A percentile compares a stretch with the other conserved stretches of the same genome.
These are phyloP conservation scores for Monochamus saltuarius DNA, from an alignment of 1,140 invertebrate genomes.

Conservation along the genomic window DNA sequence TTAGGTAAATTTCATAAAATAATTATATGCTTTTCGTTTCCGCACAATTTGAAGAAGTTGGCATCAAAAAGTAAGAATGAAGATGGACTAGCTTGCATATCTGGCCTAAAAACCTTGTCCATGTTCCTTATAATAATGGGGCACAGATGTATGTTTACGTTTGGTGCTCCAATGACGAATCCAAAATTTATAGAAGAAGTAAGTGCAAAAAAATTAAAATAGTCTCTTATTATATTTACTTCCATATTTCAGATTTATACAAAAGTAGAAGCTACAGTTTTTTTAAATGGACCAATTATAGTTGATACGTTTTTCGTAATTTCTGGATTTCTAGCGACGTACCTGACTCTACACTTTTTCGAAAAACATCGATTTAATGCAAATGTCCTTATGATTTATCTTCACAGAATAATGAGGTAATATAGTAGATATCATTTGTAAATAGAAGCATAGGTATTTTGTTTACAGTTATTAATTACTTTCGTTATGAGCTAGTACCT, in stretches of 20 bases:
- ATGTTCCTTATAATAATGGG: conserved; percentile 66
- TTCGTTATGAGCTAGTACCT: no score
- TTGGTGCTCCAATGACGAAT: conserved; percentile 64
- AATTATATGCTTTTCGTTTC: conserved; percentile 45
- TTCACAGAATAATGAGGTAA: conserved; percentile 64
- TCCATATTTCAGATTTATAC: conserved; percentile 32
- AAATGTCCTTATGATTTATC: conserved; percentile 61
- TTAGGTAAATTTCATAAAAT: conserved; percentile 45
- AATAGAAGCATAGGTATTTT: no score
- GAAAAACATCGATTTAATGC: conserved; percentile 59
- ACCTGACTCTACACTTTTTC: conserved; percentile 63
- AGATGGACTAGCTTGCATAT: conserved; percentile 61
- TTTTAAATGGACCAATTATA: conserved; percentile 62
- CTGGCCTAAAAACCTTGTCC: conserved; percentile 63
- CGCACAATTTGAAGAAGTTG: conserved; percentile 30
- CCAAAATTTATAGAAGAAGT: conserved; percentile 62
- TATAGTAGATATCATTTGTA: no score
- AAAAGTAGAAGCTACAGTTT: conserved; percentile 47
- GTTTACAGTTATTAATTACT: no score
- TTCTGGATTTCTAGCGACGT: conserved; percentile 65
- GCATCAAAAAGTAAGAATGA: conserved; percentile 54
- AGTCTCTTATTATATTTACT: conserved; percentile 2
- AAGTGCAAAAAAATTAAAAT: conserved; percentile 12
- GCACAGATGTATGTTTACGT: conserved; percentile 62
- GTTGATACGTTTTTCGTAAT: conserved; percentile 73